Evolutionary conservation across 2,888 invertebrate species (phyloP).

Genomic region (Clivina fossor): DNA sequence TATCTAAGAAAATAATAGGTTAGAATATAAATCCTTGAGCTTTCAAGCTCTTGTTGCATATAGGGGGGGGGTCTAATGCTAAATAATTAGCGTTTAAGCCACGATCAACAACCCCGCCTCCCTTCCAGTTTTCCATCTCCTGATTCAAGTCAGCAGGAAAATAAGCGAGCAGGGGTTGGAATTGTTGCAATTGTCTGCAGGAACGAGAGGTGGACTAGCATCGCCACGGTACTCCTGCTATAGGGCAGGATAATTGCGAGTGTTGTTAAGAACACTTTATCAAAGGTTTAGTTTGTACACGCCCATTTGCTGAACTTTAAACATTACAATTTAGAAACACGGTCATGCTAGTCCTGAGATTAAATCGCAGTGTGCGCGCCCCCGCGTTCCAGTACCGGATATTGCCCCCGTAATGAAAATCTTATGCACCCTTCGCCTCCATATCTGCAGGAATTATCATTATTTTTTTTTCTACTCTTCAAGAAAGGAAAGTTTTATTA

Average conservation of each 20-base stretch:
- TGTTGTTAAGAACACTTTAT: constrained; percentile 35
- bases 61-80: too few species aligned
- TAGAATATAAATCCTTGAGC: too few species aligned
- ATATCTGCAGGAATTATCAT: constrained; percentile 12
- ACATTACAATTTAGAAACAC: constrained; percentile 35
- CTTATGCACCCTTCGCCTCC: too few species aligned
- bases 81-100: constrained; percentile 27
- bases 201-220: neutral
- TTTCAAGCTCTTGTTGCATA: too few species aligned
- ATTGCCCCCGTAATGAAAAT: constrained; percentile 27
- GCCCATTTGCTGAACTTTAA: constrained; percentile 35
- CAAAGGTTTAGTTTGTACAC: constrained; percentile 32
- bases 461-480: constrained; percentile 13
- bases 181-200: neutral
- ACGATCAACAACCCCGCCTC: too few species aligned
- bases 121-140: too few species aligned
- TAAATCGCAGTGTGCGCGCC: constrained; percentile 28
- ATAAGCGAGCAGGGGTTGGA: neutral
- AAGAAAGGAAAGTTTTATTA: constrained; percentile 9
- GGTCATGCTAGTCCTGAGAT: constrained; percentile 30
- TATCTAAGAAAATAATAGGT: too few species aligned
- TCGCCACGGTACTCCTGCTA: constrained; percentile 13
- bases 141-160: too few species aligned
- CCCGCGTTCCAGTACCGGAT: constrained; percentile 18
- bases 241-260: constrained; percentile 33